Base-by-base conservation (phyloP, 2,888 invertebrate genomes). In the Biston stratarius region DNA sequence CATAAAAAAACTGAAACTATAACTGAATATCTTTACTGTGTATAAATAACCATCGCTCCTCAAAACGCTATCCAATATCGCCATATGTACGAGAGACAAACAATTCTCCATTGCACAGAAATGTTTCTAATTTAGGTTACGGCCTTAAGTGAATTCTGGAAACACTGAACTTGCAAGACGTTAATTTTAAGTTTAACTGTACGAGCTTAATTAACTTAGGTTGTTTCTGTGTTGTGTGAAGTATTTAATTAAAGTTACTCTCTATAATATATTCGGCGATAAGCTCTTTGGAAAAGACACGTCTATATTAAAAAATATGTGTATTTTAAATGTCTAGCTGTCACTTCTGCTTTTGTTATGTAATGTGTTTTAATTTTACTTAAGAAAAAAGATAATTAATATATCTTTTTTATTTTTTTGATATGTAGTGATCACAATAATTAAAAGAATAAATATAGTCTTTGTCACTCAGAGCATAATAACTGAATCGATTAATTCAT, bases 201-300 rank as follows among this genome's bases (percentile, higher is more conserved):
- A 47, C 47, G 44, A 48, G 34, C 58, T 62, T 67, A 67, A 67
- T 67, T 58, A 58, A 59, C 45, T 66, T 66, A 49, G 9, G 47
- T 45, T 42, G 52, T 52, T 62, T 47, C 38, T 12, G 45, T 58
- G 40, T 38, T 36, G 51, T 47, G 57, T 49, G 42, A 42, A 44
- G 36, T 14, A 33, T 14, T 15, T 51, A 51, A 57, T 38, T 64
- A 24, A 48, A 44, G 34, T 64, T 49, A 57, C 14, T 47, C 14
- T 2, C 14, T 14, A 10, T 57, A 44, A 24, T 42, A 45, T 57
- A 36, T 57, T 57, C 33, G 42, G 42, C 24, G 42, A 10, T 24
- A 45, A 57, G 34, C 57, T 56, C 40, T 24, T n/a, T n/a, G 42
- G 42, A 14, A 34, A 38, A 34, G 34, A 51, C 3, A 33, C 7